These are phyloP conservation scores for Acanthisitta chloris DNA, from an alignment of 2,113 vertebrate species.

Conservation along the genomic window DNA sequence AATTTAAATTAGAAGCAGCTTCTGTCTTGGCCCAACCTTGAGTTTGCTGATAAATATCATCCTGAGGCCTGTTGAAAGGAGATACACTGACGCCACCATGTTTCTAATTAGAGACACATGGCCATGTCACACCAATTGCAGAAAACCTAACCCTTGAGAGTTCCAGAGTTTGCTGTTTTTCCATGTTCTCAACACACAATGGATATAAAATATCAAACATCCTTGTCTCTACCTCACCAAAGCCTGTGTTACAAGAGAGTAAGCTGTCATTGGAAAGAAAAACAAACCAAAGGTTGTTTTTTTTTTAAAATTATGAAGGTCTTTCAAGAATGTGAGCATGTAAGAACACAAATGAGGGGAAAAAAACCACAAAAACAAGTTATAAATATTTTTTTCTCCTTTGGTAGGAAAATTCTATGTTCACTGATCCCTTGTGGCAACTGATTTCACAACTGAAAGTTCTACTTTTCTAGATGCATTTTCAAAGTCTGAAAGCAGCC, in stretches of 20 bases:
- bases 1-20: slow-evolving; percentile 74
- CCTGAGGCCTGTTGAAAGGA: slow-evolving; percentile 56
- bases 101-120: slow-evolving; percentile 63
- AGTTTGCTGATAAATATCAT: slow-evolving; percentile 69
- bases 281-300: slow-evolving; percentile 21
- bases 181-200: slow-evolving; percentile 30
- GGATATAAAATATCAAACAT: slow-evolving; percentile 59
- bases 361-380: not conserved
- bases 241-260: not conserved
- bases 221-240: slow-evolving; percentile 17
- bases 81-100: slow-evolving; percentile 63
- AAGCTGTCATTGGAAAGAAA: slow-evolving; percentile 22
- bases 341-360: not conserved
- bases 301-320: not conserved
- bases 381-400: not conserved
- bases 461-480: not conserved
- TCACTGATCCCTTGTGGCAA: not conserved
- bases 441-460: not conserved
- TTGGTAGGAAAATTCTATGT: not conserved
- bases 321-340: not conserved
- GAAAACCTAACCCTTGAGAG: slow-evolving; percentile 43
- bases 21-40: slow-evolving; percentile 55
- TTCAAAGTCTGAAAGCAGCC: not conserved
- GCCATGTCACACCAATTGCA: slow-evolving; percentile 50
- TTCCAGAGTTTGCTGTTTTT: slow-evolving; percentile 28